A percentile compares a stretch with the other conserved stretches of the same genome.
phyloP scores from a whole-genome alignment of 2,888 invertebrate genomes.

The Tenthredo livida region DNA sequence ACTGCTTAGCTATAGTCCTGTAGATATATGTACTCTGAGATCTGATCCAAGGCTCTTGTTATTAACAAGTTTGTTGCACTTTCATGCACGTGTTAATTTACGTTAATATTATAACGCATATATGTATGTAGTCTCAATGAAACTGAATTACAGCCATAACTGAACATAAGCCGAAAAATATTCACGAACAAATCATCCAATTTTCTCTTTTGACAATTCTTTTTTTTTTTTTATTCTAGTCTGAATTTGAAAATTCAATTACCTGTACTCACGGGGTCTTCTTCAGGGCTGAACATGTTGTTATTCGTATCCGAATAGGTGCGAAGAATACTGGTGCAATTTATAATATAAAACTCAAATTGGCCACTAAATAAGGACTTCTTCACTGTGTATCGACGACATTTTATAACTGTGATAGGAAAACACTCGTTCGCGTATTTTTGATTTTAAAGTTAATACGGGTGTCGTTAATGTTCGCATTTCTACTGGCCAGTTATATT shows the following conservation, averaged over 20 bases:
- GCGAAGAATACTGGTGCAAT: background rate
- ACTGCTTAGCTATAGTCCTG: background rate
- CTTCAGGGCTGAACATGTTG: conserved; percentile 1
- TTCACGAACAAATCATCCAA: background rate
- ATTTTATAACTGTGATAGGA: background rate
- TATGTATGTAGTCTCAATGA: background rate
- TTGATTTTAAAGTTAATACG: background rate
- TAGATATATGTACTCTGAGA: background rate
- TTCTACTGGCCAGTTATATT: conserved; percentile 10
- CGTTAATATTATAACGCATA: background rate
- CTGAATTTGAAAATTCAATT: background rate
- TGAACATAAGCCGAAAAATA: background rate
- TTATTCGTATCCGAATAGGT: background rate
- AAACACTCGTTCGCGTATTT: background rate
- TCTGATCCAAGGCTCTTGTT: conserved; percentile 6
- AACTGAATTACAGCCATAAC: background rate
- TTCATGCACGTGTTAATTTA: background rate
- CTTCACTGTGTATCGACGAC: background rate
- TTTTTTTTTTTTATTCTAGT: background rate
- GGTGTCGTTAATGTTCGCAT: background rate
- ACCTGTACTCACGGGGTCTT: conserved; percentile 20
- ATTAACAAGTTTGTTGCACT: conserved; percentile 5
- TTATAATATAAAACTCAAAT: background rate
- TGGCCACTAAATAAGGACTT: background rate
- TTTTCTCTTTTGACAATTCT: background rate